Evolutionary conservation across 2,797 vertebrate genomes (phyloP), one percentile per base, ranked within the genome.

Genomic region (Mionectes olivaceus): DNA sequence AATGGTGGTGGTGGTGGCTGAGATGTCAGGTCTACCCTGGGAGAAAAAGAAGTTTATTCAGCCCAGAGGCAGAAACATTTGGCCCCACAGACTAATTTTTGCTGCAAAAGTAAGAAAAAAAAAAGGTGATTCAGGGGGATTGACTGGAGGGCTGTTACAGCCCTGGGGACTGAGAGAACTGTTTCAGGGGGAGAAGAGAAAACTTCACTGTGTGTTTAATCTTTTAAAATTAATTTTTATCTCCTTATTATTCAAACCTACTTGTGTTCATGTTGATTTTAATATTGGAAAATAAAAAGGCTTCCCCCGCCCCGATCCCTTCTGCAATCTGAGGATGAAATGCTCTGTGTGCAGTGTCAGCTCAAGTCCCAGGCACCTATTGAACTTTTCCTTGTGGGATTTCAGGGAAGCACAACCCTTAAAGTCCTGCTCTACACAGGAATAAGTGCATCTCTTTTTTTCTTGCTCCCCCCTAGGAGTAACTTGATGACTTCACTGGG

Each of bases 241-340:
- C 59, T 88, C 44, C 17, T 68, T 50, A 23, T 53, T 90, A 83
- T 35, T 24, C 27, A 8, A 41, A 52, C 25, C 30, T 46, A 37
- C 35, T 91, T 56, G 14, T n/a, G 25, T 16, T 82, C n/a, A 4
- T 3, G 0, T 47, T 69, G 43, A 11, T 78, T 94, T 81, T 32
- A 49, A 53, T n/a, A 14, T 7, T 18, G 44, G 37, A 12, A n/a
- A 32, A 44, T 21, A 8, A 28, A 47, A 53, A 56, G 10, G 6
- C 1, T 21, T 33, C 7, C 7, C 1, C 1, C 3, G 5, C 9
- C n/a, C 22, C 11, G 15, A 24, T 73, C 61, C 21, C 2, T 50
- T 69, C 46, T 81, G 18, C 43, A 33, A 28, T 7, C 50, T 75
- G 81, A 55, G 32, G 25, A 18, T 56, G 55, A 61, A 67, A 23